Evolutionary conservation across 2,888 invertebrate species (phyloP), one percentile per base, ranked within the genome.

Genomic region (Drosophila histrio): DNA sequence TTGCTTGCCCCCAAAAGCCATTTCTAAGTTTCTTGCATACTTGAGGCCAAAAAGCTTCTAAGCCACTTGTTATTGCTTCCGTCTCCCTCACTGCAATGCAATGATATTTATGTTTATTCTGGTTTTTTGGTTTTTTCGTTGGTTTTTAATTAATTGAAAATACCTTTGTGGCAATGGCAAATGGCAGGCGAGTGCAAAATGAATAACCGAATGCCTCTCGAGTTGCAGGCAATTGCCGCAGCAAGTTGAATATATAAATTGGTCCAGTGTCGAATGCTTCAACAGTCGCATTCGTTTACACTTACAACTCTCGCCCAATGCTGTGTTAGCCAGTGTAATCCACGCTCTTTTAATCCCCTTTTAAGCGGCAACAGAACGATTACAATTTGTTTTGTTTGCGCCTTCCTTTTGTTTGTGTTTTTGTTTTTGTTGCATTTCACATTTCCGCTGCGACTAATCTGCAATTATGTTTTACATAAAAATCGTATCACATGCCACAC

Each of bases 381-480:
- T 79, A 71, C 70, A 70, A 69, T 76, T 76, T 61, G 67, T 77
- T 70, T 72, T 61, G 53, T 41, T 66, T 63, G 47, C 24, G 24
- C 34, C 52, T 47, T 34, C 44, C 41, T 28, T 34, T 62, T 44
- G 15, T 38, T 36, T 24, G 17, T 30, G 22, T 34, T n/a, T 28
- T 41, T 44, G 15, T n/a, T 54, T 54, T 63, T 52, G 39, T 58
- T 63, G 36, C 52, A 61, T 67, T 79, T 59, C 57, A 62, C 68
- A 73, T 79, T 87, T 77, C 69, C 63, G 70, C 63, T 66, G 71
- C 86, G 67, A 82, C 82, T 85, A 85, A 85, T 85, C 88, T 80
- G 81, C 87, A 86, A 83, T 83, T 83, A 83, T 85, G 83, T 79
- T 84, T 74, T 79, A 82, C 87, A 87, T 87, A 86, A 72, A 82